phyloP scores from a whole-genome alignment of 2,888 invertebrate species.

The Tenthredo mesomela region DNA sequence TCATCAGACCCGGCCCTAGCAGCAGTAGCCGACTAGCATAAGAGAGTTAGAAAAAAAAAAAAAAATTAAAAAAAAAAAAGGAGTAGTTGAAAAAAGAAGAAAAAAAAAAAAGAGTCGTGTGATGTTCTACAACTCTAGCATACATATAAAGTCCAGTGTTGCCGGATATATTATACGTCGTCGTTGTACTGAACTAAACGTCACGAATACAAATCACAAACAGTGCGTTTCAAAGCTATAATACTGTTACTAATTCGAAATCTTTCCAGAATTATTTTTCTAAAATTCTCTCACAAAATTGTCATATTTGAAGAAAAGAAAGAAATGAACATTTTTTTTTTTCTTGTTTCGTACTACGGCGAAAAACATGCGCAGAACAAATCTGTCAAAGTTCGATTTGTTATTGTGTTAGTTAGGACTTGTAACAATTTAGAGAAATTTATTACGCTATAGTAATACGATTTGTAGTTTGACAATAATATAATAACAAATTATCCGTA shows the following conservation, averaged over 20 bases:
- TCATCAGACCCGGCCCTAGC: not conserved
- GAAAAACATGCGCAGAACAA: not conserved
- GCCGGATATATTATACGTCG: constrained; percentile 24
- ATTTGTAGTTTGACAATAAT: constrained; percentile 31
- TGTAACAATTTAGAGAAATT: not conserved
- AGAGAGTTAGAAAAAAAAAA: not conserved
- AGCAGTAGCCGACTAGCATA: constrained; percentile 44
- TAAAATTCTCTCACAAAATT: not conserved
- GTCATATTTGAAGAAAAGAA: not conserved
- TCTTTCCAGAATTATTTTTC: too few relatives aligned
- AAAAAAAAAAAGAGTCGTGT: not conserved
- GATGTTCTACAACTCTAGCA: constrained; percentile 11
- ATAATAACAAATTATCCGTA: constrained; percentile 55
- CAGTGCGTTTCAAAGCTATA: not conserved
- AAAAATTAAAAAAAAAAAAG: not conserved
- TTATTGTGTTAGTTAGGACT: not conserved
- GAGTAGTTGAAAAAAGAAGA: not conserved
- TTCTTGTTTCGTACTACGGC: not conserved
- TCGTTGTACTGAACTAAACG: not conserved
- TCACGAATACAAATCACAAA: constrained; percentile 20
- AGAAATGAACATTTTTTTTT: not conserved
- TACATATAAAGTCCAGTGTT: constrained; percentile 12
- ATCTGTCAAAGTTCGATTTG: constrained; percentile 2
- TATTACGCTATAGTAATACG: not conserved
- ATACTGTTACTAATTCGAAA: too few relatives aligned